Percentiles rank a stretch among this genome's conserved stretches.
Evolutionary conservation across 2,113 vertebrate species (phyloP).

Genomic region (Chaetura pelagica): DNA sequence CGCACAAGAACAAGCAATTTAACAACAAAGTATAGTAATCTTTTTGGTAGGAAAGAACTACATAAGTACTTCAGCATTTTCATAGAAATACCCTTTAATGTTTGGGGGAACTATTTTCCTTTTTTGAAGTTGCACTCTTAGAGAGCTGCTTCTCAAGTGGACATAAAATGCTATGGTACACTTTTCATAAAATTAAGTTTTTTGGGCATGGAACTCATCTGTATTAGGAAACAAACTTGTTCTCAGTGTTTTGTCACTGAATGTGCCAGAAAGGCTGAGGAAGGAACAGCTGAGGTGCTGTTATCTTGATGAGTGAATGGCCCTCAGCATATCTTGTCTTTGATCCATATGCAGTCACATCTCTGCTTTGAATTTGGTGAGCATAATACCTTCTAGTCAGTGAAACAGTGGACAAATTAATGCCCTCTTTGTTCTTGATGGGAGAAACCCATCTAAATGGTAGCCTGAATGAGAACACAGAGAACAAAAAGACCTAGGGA

Average conservation of each 20-base stretch:
- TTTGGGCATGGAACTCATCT: neutral
- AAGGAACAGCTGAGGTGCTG: neutral
- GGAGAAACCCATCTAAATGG: neutral
- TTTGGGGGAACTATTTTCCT: neutral
- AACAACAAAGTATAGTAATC: neutral
- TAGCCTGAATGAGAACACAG: conserved; percentile 10
- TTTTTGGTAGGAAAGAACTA: neutral
- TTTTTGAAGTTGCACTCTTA: neutral
- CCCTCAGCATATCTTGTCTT: neutral
- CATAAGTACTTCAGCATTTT: neutral
- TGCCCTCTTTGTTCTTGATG: neutral
- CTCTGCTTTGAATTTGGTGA: neutral
- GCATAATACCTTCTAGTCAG: neutral
- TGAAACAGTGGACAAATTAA: conserved; percentile 33
- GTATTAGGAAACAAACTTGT: neutral
- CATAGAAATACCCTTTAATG: neutral
- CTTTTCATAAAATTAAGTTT: neutral
- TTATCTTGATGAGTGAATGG: neutral
- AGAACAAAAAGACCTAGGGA: neutral
- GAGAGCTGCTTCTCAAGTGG: neutral
- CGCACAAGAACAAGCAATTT: neutral
- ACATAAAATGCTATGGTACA: neutral
- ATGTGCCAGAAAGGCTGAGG: neutral
- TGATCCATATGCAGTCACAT: neutral
- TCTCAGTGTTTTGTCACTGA: neutral